Conservation (phyloP, 2,113 vertebrate genomes). For the Leucoraja erinaceus region DNA sequence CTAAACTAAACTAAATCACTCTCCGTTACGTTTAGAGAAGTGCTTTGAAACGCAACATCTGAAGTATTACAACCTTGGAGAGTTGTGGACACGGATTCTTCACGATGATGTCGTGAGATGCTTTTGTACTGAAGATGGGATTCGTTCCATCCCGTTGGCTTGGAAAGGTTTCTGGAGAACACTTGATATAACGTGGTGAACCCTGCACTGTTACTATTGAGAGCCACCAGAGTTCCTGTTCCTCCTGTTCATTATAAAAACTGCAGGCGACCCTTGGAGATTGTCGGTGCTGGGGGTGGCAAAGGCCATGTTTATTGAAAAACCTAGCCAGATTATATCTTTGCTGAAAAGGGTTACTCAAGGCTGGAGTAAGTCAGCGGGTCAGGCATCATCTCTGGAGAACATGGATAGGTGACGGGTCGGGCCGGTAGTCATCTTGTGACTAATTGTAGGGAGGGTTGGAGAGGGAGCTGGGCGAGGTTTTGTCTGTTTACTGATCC, state of each 20-base stretch:
- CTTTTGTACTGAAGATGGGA: conserved; percentile 52
- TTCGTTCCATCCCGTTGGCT: conserved; percentile 50
- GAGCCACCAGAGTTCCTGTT: neutral
- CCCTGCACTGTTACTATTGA: neutral
- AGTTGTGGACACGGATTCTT: conserved; percentile 73
- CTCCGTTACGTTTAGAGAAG: conserved; percentile 56
- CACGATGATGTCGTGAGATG: conserved; percentile 70
- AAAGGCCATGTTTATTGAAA: neutral
- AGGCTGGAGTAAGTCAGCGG: too few relatives aligned
- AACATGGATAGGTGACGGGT: too few relatives aligned
- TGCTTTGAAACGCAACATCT: conserved; percentile 77
- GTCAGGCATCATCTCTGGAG: too few relatives aligned
- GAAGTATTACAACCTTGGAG: conserved; percentile 64
- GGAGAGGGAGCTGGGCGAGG: too few relatives aligned
- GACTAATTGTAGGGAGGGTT: too few relatives aligned
- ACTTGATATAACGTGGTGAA: neutral
- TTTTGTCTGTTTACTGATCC: too few relatives aligned
- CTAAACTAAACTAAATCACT: neutral
- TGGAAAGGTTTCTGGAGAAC: conserved; percentile 62
- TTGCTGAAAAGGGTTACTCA: too few relatives aligned
- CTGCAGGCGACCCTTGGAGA: neutral
- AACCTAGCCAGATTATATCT: too few relatives aligned
- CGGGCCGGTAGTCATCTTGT: too few relatives aligned
- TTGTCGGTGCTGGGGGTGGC: neutral
- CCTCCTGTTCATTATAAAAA: neutral